phyloP scores from a whole-genome alignment of 2,888 invertebrate genomes.

The Kryphioiulus occultus region DNA sequence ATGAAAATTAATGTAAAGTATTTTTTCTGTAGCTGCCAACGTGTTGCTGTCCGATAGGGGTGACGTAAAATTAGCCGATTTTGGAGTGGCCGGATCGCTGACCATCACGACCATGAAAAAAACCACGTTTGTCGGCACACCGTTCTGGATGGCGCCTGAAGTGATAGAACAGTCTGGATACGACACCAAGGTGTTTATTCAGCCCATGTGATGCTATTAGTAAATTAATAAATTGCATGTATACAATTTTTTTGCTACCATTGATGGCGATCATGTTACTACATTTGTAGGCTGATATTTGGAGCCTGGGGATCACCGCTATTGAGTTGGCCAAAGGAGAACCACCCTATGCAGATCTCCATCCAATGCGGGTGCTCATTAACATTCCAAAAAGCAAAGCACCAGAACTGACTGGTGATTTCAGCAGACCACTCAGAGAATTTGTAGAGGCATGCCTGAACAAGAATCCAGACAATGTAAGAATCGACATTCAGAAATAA shows the following conservation, averaged over 20 bases:
- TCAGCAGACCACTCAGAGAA: slow-evolving; percentile 92
- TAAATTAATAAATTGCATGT: too few species aligned
- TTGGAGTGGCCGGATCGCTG: slow-evolving; percentile 90
- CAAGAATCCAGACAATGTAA: slow-evolving; percentile 99
- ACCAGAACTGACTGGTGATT: slow-evolving; percentile 89
- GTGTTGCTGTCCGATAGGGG: slow-evolving; percentile 98
- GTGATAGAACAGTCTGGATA: slow-evolving; percentile 96
- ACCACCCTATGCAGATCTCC: slow-evolving; percentile 95
- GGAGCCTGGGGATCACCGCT: slow-evolving; percentile 96
- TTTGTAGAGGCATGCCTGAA: slow-evolving; percentile 97
- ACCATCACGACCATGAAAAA: slow-evolving; percentile 92
- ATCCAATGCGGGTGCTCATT: slow-evolving; percentile 95
- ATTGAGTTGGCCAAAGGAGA: slow-evolving; percentile 98
- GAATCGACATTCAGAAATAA: too few species aligned
- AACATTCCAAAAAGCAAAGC: slow-evolving; percentile 97
- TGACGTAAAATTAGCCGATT: slow-evolving; percentile 97
- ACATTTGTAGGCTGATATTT: slow-evolving; percentile 97
- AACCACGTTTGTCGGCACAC: slow-evolving; percentile 95
- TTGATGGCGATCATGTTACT: too few species aligned
- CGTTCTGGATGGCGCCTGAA: slow-evolving; percentile 98
- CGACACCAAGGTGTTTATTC: slow-evolving; percentile 82
- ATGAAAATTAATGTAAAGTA: too few species aligned
- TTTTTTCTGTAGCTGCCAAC: slow-evolving; percentile 97
- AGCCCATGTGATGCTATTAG: too few species aligned
- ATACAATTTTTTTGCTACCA: slow-evolving; percentile 44